Conservation (phyloP, 2,888 invertebrate genomes). For the Tetrapedia diversipes region DNA sequence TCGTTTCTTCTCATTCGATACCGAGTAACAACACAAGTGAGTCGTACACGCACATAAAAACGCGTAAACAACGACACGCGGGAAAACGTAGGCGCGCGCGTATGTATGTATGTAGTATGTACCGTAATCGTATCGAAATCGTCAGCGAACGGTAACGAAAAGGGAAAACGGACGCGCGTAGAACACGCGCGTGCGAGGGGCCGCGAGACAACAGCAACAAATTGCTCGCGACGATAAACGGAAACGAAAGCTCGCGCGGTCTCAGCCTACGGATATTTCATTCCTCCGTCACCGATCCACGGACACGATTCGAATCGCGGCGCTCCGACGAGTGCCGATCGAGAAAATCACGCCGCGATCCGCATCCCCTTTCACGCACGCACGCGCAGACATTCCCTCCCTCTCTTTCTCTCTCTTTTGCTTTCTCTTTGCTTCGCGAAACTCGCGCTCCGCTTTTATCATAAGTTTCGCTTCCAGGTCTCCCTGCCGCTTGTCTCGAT, state of each 20-base stretch:
- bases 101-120: background rate
- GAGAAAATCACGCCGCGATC: background rate
- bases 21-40: conserved; percentile 22
- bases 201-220: background rate
- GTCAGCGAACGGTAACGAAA: conserved; percentile 29
- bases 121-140: conserved; percentile 21
- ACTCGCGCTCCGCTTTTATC: background rate
- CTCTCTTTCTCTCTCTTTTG: background rate
- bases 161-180: conserved; percentile 9
- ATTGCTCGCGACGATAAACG: conserved; percentile 13
- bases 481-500: background rate
- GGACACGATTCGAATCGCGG: background rate
- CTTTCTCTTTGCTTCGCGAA: too few species aligned
- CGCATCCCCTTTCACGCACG: background rate
- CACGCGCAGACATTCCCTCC: background rate
- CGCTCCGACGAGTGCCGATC: background rate
- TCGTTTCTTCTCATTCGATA: conserved; percentile 71
- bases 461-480: background rate
- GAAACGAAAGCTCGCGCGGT: conserved; percentile 14
- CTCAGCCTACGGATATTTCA: conserved; percentile 36
- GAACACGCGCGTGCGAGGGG: conserved; percentile 8
- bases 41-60: conserved; percentile 24
- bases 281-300: conserved; percentile 28
- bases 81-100: conserved; percentile 15
- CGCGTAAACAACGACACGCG: conserved; percentile 18